A percentile compares a stretch with the other conserved stretches of the same genome.
phyloP scores from a whole-genome alignment of 2,888 invertebrate species.

The Zaprionus bogoriensis region DNA sequence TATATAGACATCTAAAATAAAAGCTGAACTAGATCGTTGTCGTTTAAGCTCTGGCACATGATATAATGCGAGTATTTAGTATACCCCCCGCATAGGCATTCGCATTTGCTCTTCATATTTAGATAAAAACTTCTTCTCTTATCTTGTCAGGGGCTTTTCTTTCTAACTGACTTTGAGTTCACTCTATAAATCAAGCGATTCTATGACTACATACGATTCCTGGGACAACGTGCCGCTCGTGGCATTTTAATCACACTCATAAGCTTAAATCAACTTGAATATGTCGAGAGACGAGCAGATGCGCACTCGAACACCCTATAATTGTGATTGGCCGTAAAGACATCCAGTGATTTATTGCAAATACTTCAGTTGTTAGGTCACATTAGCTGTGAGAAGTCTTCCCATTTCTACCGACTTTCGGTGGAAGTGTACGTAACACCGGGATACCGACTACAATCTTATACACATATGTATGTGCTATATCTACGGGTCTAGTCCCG shows the following conservation, averaged over 20 bases:
- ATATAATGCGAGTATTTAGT: not conserved
- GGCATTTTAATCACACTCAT: slow-evolving; percentile 52
- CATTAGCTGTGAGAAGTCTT: not conserved
- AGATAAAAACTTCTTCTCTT: slow-evolving; percentile 4
- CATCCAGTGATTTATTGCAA: not conserved
- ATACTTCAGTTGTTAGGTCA: not conserved
- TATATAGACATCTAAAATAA: no score
- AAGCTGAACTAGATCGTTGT: not conserved
- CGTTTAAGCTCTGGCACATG: not conserved
- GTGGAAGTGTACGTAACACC: not conserved
- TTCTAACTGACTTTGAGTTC: slow-evolving; percentile 5
- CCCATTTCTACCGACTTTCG: not conserved
- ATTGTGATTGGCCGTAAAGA: not conserved
- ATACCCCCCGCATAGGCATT: slow-evolving; percentile 3
- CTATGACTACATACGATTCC: slow-evolving; percentile 1
- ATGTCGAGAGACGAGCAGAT: no score
- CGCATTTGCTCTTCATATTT: not conserved
- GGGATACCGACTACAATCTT: not conserved
- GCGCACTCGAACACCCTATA: not conserved
- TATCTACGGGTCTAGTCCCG: slow-evolving; percentile 15
- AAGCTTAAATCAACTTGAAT: slow-evolving; percentile 22
- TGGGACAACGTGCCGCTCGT: slow-evolving; percentile 48
- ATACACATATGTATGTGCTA: not conserved
- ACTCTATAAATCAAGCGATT: slow-evolving; percentile 40
- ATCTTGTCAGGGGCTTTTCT: no score